Conservation (phyloP, 2,797 vertebrate genomes). For the Enteromius unitaeniatus region DNA sequence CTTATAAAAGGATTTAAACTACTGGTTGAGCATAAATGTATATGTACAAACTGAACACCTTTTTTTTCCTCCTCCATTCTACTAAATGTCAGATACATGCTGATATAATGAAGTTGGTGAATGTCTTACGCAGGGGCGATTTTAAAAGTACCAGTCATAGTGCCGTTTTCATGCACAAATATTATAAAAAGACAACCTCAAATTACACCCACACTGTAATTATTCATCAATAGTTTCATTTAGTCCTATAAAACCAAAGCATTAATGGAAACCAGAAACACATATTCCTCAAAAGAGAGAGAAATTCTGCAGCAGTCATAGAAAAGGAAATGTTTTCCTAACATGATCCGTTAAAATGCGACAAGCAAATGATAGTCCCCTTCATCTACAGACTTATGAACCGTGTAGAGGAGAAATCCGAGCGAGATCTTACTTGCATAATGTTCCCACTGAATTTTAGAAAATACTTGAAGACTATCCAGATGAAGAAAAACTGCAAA, state of each 20-base stretch:
- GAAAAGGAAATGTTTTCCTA: conserved; percentile 10
- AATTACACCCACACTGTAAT: conserved; percentile 40
- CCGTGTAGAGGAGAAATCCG: conserved; percentile 1
- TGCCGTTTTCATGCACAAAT: conserved; percentile 58
- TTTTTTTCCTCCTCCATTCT: conserved; percentile 59
- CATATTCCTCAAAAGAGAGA: conserved; percentile 16
- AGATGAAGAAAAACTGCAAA: conserved; percentile 25
- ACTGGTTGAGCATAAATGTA: conserved; percentile 63
- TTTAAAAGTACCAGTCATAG: conserved; percentile 52
- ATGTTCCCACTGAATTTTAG: conserved; percentile 25
- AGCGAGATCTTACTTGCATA: conserved; percentile 14
- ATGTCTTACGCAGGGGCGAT: conserved; percentile 47
- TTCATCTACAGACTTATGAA: conserved; percentile 31
- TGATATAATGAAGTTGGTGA: conserved; percentile 67
- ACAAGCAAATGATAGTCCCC: conserved; percentile 20
- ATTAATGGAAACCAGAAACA: conserved; percentile 13
- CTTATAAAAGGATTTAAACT: conserved; percentile 75
- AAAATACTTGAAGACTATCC: conserved; percentile 55
- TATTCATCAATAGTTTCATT: conserved; percentile 39
- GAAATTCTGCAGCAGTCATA: neutral
- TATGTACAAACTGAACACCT: conserved; percentile 78
- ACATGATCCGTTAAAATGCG: conserved; percentile 21
- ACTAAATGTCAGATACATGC: conserved; percentile 75
- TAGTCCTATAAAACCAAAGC: conserved; percentile 12
- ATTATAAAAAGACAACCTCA: conserved; percentile 16